phyloP scores from a whole-genome alignment of 2,888 invertebrate genomes.

The Melanophora roralis region DNA sequence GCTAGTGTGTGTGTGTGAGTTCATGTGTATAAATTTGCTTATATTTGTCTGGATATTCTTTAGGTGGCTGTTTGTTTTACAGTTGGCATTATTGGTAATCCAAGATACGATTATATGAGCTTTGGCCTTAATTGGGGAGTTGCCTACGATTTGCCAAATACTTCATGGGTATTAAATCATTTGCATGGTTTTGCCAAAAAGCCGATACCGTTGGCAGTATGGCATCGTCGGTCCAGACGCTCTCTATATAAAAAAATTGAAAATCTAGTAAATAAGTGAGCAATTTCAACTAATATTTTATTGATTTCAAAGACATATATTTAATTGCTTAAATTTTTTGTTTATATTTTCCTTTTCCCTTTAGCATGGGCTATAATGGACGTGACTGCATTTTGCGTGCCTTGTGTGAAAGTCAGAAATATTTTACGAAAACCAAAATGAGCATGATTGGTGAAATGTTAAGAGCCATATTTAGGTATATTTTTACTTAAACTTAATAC shows the following conservation, averaged over 20 bases:
- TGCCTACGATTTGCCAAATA: constrained; percentile 82
- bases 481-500: constrained; percentile 8
- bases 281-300: background rate
- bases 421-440: constrained; percentile 81
- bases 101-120: constrained; percentile 80
- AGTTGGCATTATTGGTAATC: constrained; percentile 80
- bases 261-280: constrained; percentile 82
- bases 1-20: no score
- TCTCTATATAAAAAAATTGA: constrained; percentile 71
- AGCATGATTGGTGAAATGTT: constrained; percentile 85
- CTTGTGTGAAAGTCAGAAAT: constrained; percentile 85
- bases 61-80: constrained; percentile 81
- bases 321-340: background rate
- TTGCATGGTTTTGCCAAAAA: constrained; percentile 71
- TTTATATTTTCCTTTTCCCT: constrained; percentile 66
- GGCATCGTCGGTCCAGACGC: constrained; percentile 78
- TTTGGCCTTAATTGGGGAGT: constrained; percentile 85
- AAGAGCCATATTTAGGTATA: constrained; percentile 84
- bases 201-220: constrained; percentile 72
- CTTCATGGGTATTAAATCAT: constrained; percentile 77
- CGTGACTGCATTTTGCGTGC: constrained; percentile 84
- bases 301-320: background rate
- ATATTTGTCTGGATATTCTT: constrained; percentile 28
- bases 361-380: constrained; percentile 87
- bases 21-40: no score